A percentile compares a stretch with the other conserved stretches of the same genome.
These are phyloP conservation scores for Albula glossodonta DNA, from an alignment of 2,113 vertebrate species.

Conservation along the genomic window DNA sequence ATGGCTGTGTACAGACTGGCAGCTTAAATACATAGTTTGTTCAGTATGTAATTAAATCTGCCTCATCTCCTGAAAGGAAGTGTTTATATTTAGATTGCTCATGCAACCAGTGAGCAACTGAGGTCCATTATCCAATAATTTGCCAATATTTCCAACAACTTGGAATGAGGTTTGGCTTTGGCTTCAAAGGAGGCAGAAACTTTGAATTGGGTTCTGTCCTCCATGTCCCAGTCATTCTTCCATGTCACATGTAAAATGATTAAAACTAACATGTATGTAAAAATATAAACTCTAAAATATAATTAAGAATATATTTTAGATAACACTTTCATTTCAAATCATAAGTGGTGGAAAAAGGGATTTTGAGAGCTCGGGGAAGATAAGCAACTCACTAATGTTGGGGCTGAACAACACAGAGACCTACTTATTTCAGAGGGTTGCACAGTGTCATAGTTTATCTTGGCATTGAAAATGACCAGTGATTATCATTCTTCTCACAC, in stretches of 20 bases:
- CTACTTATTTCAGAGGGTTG: no score
- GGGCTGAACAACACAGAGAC: neutral
- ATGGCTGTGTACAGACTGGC: neutral
- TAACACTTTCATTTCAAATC: neutral
- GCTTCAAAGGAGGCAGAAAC: neutral
- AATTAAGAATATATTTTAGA: neutral
- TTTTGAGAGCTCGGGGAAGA: neutral
- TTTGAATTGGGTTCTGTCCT: neutral
- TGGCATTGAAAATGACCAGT: no score
- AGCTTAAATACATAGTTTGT: constrained; percentile 39
- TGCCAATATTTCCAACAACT: neutral
- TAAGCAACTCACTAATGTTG: neutral
- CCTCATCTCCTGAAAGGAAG: neutral
- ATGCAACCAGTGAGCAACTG: neutral
- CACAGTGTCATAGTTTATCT: no score
- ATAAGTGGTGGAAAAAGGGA: neutral
- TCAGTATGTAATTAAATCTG: neutral
- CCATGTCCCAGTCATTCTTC: neutral
- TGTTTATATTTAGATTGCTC: constrained; percentile 2
- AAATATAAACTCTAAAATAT: neutral
- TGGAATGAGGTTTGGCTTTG: neutral
- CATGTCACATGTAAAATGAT: neutral
- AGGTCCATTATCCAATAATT: neutral
- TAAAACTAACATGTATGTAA: neutral
- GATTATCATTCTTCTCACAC: no score